Percentiles rank a stretch among this genome's conserved stretches.
Evolutionary conservation across 1,140 invertebrate genomes (phyloP).

Genomic region (Pachyrhynchus sulphureomaculatus): DNA sequence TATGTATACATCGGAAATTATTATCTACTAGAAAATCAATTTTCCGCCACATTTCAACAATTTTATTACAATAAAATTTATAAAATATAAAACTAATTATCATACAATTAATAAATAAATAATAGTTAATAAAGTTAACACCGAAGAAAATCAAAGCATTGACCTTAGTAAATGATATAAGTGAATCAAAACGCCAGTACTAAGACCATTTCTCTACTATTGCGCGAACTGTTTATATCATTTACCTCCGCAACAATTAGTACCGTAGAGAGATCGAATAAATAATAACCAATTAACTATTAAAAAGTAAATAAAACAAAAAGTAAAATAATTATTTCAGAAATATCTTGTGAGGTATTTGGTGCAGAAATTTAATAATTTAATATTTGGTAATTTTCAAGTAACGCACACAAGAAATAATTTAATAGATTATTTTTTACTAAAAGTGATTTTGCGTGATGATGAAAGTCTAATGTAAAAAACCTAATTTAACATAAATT

Average conservation of each 20-base stretch:
- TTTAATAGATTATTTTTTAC: neutral
- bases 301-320: too few species aligned
- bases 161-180: constrained; percentile 31
- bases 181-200: constrained; percentile 10
- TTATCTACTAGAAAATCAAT: too few species aligned
- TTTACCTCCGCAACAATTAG: neutral
- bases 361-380: too few species aligned
- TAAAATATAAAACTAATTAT: neutral
- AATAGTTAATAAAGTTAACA: neutral
- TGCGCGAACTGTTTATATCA: neutral
- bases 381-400: neutral
- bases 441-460: neutral
- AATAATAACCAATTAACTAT: too few species aligned
- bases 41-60: too few species aligned
- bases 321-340: too few species aligned
- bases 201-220: constrained; percentile 7
- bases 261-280: too few species aligned
- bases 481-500: neutral
- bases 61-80: neutral
- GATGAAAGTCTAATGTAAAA: constrained; percentile 8
- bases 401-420: neutral
- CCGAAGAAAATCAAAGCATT: constrained; percentile 28
- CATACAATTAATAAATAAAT: constrained; percentile 3
- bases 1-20: too few species aligned
- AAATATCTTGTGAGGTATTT: too few species aligned